Evolutionary conservation across 2,888 invertebrate species (phyloP).

Genomic region (Piscicola geometra): DNA sequence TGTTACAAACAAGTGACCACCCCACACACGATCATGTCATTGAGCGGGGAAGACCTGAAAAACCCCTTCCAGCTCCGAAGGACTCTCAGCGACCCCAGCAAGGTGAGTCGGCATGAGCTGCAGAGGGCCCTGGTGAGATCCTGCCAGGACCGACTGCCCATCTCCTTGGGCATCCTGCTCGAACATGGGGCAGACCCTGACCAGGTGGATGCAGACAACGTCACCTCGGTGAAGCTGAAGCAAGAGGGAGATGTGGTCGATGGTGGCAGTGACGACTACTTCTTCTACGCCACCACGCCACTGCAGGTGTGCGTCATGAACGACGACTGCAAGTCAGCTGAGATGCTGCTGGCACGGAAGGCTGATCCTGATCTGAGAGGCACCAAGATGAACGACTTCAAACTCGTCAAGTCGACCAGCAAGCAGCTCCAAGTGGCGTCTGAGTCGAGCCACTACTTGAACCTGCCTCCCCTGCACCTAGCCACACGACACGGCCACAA

Average conservation of each 20-base stretch:
- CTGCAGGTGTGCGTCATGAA: slow-evolving; percentile 29
- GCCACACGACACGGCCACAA: slow-evolving; percentile 30
- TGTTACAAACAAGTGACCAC: too few relatives aligned
- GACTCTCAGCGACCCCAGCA: not conserved
- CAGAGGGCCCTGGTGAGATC: slow-evolving; percentile 3
- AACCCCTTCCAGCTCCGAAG: not conserved
- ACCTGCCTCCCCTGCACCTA: slow-evolving; percentile 26
- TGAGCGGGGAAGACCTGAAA: not conserved
- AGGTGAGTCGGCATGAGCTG: not conserved
- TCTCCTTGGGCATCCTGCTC: not conserved
- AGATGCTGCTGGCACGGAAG: slow-evolving; percentile 19
- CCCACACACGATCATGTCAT: too few relatives aligned
- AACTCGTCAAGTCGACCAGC: not conserved
- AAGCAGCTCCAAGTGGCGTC: not conserved
- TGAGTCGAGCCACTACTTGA: not conserved
- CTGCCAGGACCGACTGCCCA: not conserved
- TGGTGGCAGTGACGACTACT: not conserved
- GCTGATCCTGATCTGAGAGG: slow-evolving; percentile 22
- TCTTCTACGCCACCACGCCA: slow-evolving; percentile 15
- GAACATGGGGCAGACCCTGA: not conserved
- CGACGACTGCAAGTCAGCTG: slow-evolving; percentile 26
- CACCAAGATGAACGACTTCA: not conserved
- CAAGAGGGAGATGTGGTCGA: not conserved
- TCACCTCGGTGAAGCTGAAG: not conserved
- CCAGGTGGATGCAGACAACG: not conserved